Conservation (phyloP, 2,797 vertebrate genomes). For the Lerista edwardsae region DNA sequence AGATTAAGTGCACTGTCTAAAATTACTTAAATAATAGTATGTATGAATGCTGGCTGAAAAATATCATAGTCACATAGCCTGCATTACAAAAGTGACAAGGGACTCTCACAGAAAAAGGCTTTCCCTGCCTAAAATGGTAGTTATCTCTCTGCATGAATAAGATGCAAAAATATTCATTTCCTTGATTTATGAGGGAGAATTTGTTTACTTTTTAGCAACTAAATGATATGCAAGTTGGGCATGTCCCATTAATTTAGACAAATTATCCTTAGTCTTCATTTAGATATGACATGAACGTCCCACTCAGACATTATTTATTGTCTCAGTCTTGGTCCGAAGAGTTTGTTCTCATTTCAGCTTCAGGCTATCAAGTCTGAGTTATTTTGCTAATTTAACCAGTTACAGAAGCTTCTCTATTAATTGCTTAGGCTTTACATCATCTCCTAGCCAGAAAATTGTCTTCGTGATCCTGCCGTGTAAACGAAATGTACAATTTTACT, state of each 20-base stretch:
- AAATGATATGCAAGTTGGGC: not conserved
- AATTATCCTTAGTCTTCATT: conserved; percentile 16
- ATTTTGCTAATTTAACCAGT: conserved; percentile 55
- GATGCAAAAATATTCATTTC: conserved; percentile 8
- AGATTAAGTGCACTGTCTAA: not conserved
- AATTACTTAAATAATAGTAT: not conserved
- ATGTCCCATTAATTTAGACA: conserved; percentile 11
- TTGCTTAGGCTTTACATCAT: conserved; percentile 41
- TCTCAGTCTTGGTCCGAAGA: conserved; percentile 49
- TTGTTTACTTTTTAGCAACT: conserved; percentile 4
- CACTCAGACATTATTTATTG: conserved; percentile 30
- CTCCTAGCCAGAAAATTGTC: conserved; percentile 37
- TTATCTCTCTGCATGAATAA: not conserved
- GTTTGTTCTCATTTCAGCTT: conserved; percentile 41
- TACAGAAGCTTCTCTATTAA: conserved; percentile 37
- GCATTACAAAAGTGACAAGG: not conserved
- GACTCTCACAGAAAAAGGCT: not conserved
- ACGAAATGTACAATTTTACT: not conserved
- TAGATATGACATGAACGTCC: conserved; percentile 10
- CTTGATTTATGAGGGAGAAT: conserved; percentile 2
- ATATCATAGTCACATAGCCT: not conserved
- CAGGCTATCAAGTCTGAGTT: conserved; percentile 48
- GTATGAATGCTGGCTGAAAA: not conserved
- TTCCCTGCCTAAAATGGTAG: conserved; percentile 2
- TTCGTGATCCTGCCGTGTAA: conserved; percentile 32